Percentiles rank a stretch among this genome's conserved stretches.
Evolutionary conservation across 2,888 invertebrate species (phyloP).

Genomic region (Aspidiotus rigidus): DNA sequence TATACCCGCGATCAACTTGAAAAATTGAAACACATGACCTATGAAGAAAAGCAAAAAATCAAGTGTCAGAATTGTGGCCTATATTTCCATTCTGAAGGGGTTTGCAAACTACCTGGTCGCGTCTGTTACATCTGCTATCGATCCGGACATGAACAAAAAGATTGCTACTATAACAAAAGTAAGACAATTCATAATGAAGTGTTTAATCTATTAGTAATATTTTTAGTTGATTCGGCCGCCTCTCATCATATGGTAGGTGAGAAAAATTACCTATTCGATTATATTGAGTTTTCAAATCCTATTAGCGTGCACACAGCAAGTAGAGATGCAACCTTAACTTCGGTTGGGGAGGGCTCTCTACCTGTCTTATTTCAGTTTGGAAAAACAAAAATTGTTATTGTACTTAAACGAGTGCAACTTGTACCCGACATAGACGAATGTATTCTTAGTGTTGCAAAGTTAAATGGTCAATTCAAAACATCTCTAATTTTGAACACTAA

Average conservation of each 20-base stretch:
- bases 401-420: background rate
- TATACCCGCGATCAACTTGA: background rate
- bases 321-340: background rate
- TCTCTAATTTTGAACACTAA: background rate
- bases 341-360: background rate
- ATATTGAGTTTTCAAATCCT: background rate
- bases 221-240: background rate
- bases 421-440: background rate
- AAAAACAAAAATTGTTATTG: background rate
- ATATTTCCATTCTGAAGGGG: background rate
- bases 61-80: background rate
- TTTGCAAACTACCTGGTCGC: background rate
- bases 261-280: background rate
- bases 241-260: background rate
- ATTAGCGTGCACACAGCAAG: background rate
- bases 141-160: background rate
- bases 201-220: background rate
- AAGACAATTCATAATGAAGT: background rate
- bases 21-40: background rate
- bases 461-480: background rate
- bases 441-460: background rate
- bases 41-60: background rate
- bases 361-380: background rate
- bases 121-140: background rate
- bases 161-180: background rate